Conservation (phyloP, 2,888 invertebrate species). For the Notocelia uddmanniana region DNA sequence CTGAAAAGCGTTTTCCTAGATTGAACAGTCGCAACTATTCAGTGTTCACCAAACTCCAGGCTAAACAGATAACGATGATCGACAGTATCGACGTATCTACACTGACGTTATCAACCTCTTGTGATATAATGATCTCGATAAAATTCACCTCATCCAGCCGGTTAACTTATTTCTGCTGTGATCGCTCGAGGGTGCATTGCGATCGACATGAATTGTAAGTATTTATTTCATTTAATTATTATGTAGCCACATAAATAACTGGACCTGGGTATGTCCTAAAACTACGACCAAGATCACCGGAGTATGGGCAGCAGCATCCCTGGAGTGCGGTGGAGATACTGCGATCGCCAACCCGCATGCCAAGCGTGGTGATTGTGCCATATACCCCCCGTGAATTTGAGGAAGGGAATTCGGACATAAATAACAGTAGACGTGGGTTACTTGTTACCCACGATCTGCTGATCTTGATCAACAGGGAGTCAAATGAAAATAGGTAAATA, state of each 20-base stretch:
- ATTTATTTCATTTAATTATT: conserved; percentile 12
- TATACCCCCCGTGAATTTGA: no score
- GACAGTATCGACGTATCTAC: conserved; percentile 71
- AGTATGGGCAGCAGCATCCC: no score
- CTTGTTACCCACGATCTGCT: no score
- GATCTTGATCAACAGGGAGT: no score
- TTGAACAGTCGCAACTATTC: conserved; percentile 17
- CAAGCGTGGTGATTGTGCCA: no score
- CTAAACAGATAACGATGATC: conserved; percentile 57
- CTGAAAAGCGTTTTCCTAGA: background rate
- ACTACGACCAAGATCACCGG: no score
- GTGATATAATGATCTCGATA: conserved; percentile 73
- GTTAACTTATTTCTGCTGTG: conserved; percentile 67
- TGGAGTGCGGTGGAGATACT: no score
- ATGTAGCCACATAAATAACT: background rate
- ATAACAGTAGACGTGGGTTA: no score
- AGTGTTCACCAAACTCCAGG: conserved; percentile 9
- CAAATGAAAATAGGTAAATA: no score
- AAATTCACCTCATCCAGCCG: conserved; percentile 68
- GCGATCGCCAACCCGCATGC: no score
- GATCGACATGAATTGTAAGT: conserved; percentile 79
- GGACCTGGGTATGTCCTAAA: no score
- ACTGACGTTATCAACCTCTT: conserved; percentile 64
- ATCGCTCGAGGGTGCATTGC: conserved; percentile 65
- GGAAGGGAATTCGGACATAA: no score